Evolutionary conservation across 2,797 vertebrate genomes (phyloP), one percentile per base, ranked within the genome.

Genomic region (Anableps anableps): DNA sequence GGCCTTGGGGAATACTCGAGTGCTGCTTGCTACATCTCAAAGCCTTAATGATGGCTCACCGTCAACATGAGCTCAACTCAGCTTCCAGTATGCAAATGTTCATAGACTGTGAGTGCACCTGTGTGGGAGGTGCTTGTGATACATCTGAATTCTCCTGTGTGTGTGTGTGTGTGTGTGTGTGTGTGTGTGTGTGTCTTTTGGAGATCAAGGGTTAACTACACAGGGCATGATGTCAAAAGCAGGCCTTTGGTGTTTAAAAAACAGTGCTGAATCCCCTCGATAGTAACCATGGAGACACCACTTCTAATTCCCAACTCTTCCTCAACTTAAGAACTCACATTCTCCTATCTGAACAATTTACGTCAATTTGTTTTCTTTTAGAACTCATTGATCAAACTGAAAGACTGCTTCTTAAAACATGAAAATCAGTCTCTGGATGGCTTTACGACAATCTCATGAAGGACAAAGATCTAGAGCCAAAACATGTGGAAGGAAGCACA

Each of bases 11-110:
- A 76, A 88, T 81, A 82, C 79, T 71, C 38, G 80, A 91, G 92
- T 87, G 91, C 84, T 90, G 87, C 80, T 78, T 89, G 88, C 84
- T 90, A 83, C 90, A 90, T 91, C 88, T 94, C 91, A 90, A 88
- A 87, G 86, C 88, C 89, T 93, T 93, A 93, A 93, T 93, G 91
- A 94, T 88, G 90, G 90, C 92, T 93, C 89, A 88, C 88, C 92
- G 87, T 93, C 89, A 84, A 78, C 84, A 83, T 47, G 60, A 81
- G 80, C 85, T 91, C 76, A 73, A 66, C 77, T 82, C 77, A 62
- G 74, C 80, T 79, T 86, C 55, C 68, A 36, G 60, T 6, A 60
- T 82, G 80, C 75, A 76, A 76, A 75, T 50, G 84, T 60, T 66
- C 51, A 7, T 26, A 80, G 76, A 77, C 82, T 80, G 75, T n/a